Conservation (phyloP, 2,113 vertebrate genomes). For the Engraulis encrasicolus region DNA sequence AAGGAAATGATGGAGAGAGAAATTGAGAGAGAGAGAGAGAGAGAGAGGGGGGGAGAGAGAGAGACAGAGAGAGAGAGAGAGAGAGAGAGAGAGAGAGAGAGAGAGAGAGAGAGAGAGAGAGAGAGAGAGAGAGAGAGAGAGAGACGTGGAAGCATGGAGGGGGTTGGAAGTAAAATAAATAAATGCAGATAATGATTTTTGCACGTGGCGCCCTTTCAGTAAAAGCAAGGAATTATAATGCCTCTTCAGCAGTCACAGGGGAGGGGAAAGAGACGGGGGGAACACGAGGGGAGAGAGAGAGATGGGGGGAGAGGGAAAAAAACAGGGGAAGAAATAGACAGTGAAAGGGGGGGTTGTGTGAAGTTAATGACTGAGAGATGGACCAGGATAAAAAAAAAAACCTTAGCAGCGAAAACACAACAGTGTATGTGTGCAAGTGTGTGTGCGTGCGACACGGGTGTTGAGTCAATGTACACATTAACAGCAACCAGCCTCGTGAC, state of each 20-base stretch:
- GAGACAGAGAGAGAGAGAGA: background rate
- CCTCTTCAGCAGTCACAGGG: background rate
- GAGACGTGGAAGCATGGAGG: background rate
- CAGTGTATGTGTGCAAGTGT: conserved; percentile 49
- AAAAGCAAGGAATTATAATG: conserved; percentile 13
- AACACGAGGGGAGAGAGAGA: background rate
- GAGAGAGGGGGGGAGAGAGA: background rate
- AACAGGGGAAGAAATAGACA: conserved; percentile 12
- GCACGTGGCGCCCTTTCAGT: background rate
- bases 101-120: background rate
- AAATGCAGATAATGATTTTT: conserved; percentile 10
- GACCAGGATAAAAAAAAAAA: conserved; percentile 13
- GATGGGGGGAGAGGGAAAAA: background rate
- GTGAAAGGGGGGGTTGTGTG: conserved; percentile 31
- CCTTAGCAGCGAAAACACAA: conserved; percentile 61
- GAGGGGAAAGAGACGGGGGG: conserved; percentile 10
- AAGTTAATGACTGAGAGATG: conserved; percentile 36
- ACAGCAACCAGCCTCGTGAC: conserved; percentile 61
- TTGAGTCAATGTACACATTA: background rate
- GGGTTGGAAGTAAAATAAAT: conserved; percentile 29
- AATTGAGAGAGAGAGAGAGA: background rate
- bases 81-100: background rate
- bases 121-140: background rate
- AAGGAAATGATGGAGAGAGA: background rate
- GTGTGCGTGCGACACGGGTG: background rate